Evolutionary conservation across 2,797 vertebrate genomes (phyloP), one percentile per base, ranked within the genome.

Genomic region (Coluber constrictor): DNA sequence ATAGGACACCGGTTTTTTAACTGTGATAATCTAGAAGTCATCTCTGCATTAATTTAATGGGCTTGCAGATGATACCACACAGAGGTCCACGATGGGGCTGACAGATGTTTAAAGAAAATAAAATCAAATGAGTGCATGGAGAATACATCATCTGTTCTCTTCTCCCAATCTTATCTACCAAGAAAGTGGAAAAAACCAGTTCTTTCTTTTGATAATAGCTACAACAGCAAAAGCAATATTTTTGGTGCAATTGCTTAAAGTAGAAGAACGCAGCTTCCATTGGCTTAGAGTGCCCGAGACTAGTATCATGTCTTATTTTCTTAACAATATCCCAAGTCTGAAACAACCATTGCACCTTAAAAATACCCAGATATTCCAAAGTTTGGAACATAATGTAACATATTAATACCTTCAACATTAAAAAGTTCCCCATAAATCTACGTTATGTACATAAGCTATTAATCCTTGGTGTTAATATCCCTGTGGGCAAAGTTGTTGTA

Each of bases 391-490:
- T 70, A 70, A 29, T 4, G 60, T 63, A 70, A 79, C 20, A 25
- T 79, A 43, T 43, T 23, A 79, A 43, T 37, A 79, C 3, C 1
- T 43, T 43, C 37, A 79, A 23, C 74, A 79, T 79, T 79, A 37
- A 79, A 70, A 79, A 23, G 32, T 79, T 74, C 8, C 70, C 70
- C 32, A 74, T 74, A 37, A 37, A 37, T 20, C 16, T 43, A 43
- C 3, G 37, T n/a, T n/a, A 37, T 9, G 1, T 4, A 43, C 18
- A 79, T 43, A 43, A 79, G 54, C 93, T 96, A 89, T 86, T 63
- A 88, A 29, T 94, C 89, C 94, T 94, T 94, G n/a, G 83, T 91
- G 95, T 93, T 93, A 61, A 92, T 94, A 29, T 12, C 93, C 93
- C 94, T 89, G 56, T 83, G 27, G 92, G 87, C 92, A 60, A 92